These are phyloP conservation scores for Chelonia mydas DNA, from an alignment of 2,797 vertebrate genomes.

Conservation along the genomic window DNA sequence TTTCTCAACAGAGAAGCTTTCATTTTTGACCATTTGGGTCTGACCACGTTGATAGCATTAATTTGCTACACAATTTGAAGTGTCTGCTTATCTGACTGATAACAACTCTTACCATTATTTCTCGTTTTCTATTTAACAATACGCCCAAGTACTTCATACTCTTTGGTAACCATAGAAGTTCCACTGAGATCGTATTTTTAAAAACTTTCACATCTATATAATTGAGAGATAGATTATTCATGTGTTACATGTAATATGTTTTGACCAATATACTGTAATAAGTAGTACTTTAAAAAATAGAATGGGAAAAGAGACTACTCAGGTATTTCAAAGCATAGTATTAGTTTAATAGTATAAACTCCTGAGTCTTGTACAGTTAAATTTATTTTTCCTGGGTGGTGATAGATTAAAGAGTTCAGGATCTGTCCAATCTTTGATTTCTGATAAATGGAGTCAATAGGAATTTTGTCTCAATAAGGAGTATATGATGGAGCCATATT, in stretches of 20 bases:
- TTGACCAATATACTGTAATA: background rate
- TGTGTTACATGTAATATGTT: background rate
- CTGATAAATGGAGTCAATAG: background rate
- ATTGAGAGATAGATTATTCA: background rate
- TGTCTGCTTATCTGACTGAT: background rate
- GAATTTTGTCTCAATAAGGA: background rate
- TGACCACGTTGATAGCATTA: background rate
- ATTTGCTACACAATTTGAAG: background rate
- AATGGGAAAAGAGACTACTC: background rate
- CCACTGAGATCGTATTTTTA: background rate
- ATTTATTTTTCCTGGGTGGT: background rate
- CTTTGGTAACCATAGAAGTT: background rate
- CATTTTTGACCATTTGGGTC: background rate
- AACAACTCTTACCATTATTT: background rate
- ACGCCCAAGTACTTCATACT: fast-evolving
- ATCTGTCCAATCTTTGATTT: background rate
- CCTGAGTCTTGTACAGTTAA: background rate
- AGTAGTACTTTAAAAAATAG: background rate
- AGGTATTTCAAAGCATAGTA: background rate
- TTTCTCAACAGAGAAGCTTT: background rate
- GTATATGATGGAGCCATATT: background rate
- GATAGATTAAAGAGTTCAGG: background rate
- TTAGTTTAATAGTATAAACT: background rate
- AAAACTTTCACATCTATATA: background rate
- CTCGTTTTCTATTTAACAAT: background rate